Evolutionary conservation across 2,888 invertebrate genomes (phyloP).

Genomic region (Nemurella pictetii): DNA sequence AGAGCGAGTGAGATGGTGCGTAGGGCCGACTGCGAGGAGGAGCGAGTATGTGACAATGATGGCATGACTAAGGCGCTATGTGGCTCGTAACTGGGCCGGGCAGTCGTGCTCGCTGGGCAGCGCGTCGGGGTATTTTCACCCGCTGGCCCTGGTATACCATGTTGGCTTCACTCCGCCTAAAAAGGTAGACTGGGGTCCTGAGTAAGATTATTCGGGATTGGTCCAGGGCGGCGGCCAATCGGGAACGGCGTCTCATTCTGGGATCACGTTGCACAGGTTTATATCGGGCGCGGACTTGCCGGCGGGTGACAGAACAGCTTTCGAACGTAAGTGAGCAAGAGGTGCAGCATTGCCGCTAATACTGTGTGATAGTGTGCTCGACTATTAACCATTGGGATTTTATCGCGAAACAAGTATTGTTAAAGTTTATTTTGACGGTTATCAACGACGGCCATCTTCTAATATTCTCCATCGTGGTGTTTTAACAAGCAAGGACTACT

Average conservation of each 20-base stretch:
- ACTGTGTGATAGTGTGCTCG: conserved; percentile 20
- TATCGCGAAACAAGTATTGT: background rate
- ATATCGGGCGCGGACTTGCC: conserved; percentile 71
- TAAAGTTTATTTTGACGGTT: background rate
- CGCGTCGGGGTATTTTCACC: conserved; percentile 19
- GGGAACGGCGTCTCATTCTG: conserved; percentile 54
- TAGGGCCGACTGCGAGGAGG: background rate
- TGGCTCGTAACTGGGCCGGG: conserved; percentile 22
- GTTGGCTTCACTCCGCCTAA: conserved; percentile 57
- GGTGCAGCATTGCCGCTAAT: conserved; percentile 19
- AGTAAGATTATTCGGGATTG: conserved; percentile 57
- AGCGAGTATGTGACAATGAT: conserved; percentile 29
- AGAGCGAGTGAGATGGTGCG: background rate
- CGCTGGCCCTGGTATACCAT: conserved; percentile 25
- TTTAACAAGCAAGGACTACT: background rate
- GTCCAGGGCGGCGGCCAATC: conserved; percentile 54
- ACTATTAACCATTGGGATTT: conserved; percentile 24
- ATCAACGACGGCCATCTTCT: conserved; percentile 19
- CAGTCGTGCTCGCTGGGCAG: background rate
- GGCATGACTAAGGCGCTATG: conserved; percentile 15
- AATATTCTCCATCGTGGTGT: conserved; percentile 1
- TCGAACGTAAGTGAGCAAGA: conserved; percentile 84
- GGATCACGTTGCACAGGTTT: conserved; percentile 82
- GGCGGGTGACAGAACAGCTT: conserved; percentile 93
- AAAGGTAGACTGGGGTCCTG: conserved; percentile 62